phyloP scores from a whole-genome alignment of 1,140 invertebrate genomes.

The Psilanteris sp. region DNA sequence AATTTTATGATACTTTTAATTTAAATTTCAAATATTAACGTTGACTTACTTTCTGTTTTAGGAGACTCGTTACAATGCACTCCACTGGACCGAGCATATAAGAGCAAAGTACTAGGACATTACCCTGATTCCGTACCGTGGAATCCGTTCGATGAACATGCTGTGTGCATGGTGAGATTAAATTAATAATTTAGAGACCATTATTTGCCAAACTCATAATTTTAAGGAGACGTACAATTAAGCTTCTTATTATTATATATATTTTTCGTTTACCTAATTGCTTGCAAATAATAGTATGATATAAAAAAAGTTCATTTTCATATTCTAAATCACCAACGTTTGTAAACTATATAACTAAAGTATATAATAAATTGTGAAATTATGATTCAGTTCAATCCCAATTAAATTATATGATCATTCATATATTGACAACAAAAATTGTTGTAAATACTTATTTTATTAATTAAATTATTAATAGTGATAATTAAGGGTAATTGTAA shows the following conservation, averaged over 20 bases:
- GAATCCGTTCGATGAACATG: constrained; percentile 96
- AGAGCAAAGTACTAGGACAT: constrained; percentile 95
- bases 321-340: too few species aligned
- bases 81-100: constrained; percentile 95
- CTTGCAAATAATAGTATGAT: constrained; percentile 1
- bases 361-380: too few species aligned
- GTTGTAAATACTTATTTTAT: too few species aligned
- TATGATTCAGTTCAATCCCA: too few species aligned
- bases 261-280: constrained; percentile 11
- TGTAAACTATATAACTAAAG: too few species aligned
- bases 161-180: constrained; percentile 92
- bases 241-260: constrained; percentile 14
- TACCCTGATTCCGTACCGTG: constrained; percentile 95
- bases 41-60: constrained; percentile 77
- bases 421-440: too few species aligned
- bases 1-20: too few species aligned
- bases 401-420: too few species aligned
- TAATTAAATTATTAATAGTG: too few species aligned
- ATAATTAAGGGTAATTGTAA: too few species aligned
- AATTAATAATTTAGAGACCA: constrained; percentile 41
- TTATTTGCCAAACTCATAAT: constrained; percentile 33
- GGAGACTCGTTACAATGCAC: constrained; percentile 92
- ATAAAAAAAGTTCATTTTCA: too few species aligned
- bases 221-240: constrained; percentile 46
- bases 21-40: constrained; percentile 1